phyloP scores from a whole-genome alignment of 2,797 vertebrate genomes.

The Lepilemur ruficaudatus region DNA sequence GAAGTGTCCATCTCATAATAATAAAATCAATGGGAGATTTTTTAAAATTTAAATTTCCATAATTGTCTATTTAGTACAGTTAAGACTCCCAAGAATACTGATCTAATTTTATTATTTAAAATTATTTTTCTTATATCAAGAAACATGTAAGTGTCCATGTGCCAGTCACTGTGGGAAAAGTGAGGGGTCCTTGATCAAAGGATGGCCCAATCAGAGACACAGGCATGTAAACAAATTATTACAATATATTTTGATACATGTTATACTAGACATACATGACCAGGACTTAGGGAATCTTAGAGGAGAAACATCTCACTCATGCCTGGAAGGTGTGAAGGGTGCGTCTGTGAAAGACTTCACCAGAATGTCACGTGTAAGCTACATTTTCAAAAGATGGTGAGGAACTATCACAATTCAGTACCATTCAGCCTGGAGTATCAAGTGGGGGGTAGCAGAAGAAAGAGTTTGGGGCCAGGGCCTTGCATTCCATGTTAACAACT shows the following conservation, averaged over 20 bases:
- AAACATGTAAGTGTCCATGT: neutral
- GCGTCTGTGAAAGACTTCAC: neutral
- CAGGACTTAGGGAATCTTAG: neutral
- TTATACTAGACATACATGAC: neutral
- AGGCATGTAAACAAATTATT: neutral
- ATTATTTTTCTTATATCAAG: neutral
- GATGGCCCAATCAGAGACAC: neutral
- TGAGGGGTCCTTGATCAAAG: neutral
- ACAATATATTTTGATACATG: neutral
- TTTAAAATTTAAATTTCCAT: neutral
- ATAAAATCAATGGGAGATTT: slow-evolving; percentile 1
- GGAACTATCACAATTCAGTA: neutral
- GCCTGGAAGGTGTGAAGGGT: neutral
- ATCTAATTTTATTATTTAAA: slow-evolving; percentile 26
- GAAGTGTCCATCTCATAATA: neutral
- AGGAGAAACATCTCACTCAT: neutral
- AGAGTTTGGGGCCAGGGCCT: neutral
- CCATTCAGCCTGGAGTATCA: neutral
- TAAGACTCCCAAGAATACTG: neutral
- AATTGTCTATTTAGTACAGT: neutral
- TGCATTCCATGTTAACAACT: neutral
- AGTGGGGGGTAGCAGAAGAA: neutral
- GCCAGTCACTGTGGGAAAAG: neutral
- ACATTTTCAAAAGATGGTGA: neutral
- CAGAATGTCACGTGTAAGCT: neutral